Evolutionary conservation across 2,888 invertebrate genomes (phyloP).

Genomic region (Phortica okadai): DNA sequence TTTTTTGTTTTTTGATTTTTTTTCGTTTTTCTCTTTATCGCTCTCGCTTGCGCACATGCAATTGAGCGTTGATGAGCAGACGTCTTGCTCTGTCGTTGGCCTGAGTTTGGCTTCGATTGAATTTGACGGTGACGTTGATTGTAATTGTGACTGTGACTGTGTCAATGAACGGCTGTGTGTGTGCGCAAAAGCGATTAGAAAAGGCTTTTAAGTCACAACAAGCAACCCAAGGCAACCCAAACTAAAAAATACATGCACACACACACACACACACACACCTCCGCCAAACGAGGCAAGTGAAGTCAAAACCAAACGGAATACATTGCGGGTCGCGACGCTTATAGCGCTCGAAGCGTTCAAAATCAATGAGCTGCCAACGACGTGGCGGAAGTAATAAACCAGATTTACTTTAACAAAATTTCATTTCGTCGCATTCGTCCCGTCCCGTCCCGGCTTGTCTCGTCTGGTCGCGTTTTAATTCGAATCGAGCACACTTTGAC

Average conservation of each 20-base stretch:
- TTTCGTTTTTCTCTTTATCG: neutral
- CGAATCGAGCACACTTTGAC: conserved; percentile 35
- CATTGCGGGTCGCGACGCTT: conserved; percentile 10
- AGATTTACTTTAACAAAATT: conserved; percentile 50
- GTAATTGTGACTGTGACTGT: conserved; percentile 32
- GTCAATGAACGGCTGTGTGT: conserved; percentile 28
- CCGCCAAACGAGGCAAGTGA: too few species aligned
- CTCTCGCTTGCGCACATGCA: neutral
- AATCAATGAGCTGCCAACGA: conserved; percentile 24
- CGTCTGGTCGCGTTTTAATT: neutral
- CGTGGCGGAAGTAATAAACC: conserved; percentile 47
- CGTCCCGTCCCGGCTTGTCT: too few species aligned
- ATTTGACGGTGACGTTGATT: conserved; percentile 13
- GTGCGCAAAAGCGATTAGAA: conserved; percentile 39
- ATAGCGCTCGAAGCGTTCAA: conserved; percentile 10
- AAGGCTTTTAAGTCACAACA: conserved; percentile 36
- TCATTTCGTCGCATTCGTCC: conserved; percentile 34
- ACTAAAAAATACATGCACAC: neutral
- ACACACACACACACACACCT: neutral
- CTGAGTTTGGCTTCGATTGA: neutral
- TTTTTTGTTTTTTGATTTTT: conserved; percentile 14
- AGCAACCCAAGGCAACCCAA: conserved; percentile 10
- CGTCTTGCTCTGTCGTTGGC: neutral
- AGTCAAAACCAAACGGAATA: neutral
- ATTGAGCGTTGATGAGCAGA: neutral